Conservation (phyloP, 37 sponge, comb jelly and placozoan genomes). For the Crambe crambe region DNA sequence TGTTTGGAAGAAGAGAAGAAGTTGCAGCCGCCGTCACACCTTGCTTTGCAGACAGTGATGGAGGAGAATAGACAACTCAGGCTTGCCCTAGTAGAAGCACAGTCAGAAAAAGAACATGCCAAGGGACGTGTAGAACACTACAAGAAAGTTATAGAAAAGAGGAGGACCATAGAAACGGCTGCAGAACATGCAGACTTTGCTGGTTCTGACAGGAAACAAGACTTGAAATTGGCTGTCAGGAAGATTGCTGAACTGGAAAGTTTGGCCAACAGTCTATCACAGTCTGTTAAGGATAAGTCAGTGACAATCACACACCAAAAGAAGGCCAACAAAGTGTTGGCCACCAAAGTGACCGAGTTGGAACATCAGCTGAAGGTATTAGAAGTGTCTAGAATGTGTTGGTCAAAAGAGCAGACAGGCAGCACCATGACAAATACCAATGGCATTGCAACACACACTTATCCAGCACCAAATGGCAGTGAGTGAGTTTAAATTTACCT, state of each 20-base stretch:
- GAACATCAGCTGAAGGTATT: conserved; percentile 54
- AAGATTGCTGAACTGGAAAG: conserved; percentile 50
- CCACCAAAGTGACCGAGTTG: conserved; percentile 45
- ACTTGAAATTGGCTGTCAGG: conserved; percentile 6
- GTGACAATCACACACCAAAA: conserved; percentile 45
- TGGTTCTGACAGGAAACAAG: conserved; percentile 19
- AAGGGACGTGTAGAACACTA: conserved; percentile 55
- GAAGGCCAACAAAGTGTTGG: conserved; percentile 63
- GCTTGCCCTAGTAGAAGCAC: conserved; percentile 35
- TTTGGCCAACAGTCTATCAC: conserved; percentile 56
- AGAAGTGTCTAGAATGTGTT: conserved; percentile 42
- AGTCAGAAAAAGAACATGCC: conserved; percentile 54
- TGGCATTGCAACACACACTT: neutral
- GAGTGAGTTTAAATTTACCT: too few species aligned
- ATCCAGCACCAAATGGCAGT: too few species aligned
- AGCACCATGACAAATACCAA: neutral
- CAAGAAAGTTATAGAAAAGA: conserved; percentile 56
- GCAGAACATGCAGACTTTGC: conserved; percentile 1
- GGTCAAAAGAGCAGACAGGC: neutral
- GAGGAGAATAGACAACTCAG: conserved; percentile 62
- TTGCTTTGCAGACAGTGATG: conserved; percentile 19
- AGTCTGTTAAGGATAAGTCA: conserved; percentile 67
- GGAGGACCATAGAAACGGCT: conserved; percentile 30
- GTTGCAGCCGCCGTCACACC: conserved; percentile 32
- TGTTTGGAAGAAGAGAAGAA: conserved; percentile 40